Base-by-base conservation (phyloP, 2,888 invertebrate species). In the Meiosimyza platycephala region DNA sequence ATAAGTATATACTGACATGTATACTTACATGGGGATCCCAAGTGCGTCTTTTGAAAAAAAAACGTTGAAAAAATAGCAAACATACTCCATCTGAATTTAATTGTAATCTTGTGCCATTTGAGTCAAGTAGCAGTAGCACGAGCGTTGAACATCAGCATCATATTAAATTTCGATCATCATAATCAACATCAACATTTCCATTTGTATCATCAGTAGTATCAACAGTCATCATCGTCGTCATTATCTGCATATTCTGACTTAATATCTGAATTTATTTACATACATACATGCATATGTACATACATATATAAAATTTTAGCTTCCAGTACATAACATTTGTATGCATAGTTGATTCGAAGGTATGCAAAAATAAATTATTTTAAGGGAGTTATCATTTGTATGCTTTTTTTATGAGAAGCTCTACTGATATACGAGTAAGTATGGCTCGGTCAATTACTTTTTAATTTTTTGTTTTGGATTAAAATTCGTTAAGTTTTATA, bases 71-170 rank as follows among this genome's bases (percentile, higher is more conserved):
- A 28, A 40, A 6, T 40, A 40, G 40, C 6, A 40, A 40, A 40
- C 6, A 3, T 18, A 18, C 28, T 15, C 28, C 3, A 57, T 57
- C 57, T 57, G 28, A 6, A 13, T 57, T 57, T 40, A 40, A 3
- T 12, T 57, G 57, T 28, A 57, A 57, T 57, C 57, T 28, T 6
- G 28, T 12, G 3, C 57, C 57, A 57, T 57, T 57, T 15, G 28
- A 57, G 57, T 3, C 57, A 28, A 57, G 57, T 57, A 57, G 57
- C 40, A 40, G 9, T 9, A 40, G 40, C 57, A 57, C 57, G 57
- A 57, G 57, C 57, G 57, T 57, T 57, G 18, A 57, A 28, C 13
- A 57, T 57, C 28, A 57, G 18, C 57, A 57, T 57, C 57, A 57
- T 57, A 22, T 57, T 57, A 28, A 57, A 57, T 57, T 57, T 28